phyloP scores from a whole-genome alignment of 2,888 invertebrate genomes.

The Leptinotarsa tumamoca region DNA sequence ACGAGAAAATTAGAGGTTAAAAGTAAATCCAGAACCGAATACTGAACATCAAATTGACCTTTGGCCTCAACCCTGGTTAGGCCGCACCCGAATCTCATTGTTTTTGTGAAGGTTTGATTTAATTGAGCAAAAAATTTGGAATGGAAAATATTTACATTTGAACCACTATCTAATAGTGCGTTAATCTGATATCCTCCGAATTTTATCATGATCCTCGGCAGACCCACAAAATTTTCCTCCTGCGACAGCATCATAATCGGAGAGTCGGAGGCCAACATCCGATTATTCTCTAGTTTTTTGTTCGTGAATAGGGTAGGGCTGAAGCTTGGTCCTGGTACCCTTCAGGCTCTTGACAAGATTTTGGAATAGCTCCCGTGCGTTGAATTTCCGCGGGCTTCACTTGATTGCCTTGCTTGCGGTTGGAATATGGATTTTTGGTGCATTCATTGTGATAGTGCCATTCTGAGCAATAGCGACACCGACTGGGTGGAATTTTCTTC shows the following conservation, averaged over 20 bases:
- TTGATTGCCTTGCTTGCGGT: background rate
- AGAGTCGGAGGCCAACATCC: too few relatives aligned
- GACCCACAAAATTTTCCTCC: too few relatives aligned
- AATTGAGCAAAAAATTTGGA: constrained; percentile 8
- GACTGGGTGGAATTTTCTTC: background rate
- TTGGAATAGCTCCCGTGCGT: too few relatives aligned
- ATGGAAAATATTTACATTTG: constrained; percentile 5
- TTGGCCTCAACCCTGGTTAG: background rate
- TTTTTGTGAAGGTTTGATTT: constrained; percentile 1
- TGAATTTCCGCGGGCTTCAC: background rate
- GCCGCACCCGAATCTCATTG: constrained; percentile 7
- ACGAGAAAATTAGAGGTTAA: constrained; percentile 24
- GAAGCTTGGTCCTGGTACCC: background rate
- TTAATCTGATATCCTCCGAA: background rate
- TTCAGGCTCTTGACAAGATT: background rate
- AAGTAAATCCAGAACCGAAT: background rate
- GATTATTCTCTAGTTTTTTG: too few relatives aligned
- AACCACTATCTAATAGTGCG: constrained; percentile 13
- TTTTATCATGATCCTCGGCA: background rate
- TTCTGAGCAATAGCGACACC: background rate
- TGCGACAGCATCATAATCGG: too few relatives aligned
- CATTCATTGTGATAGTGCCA: background rate
- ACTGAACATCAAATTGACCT: constrained; percentile 1
- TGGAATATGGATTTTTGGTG: background rate
- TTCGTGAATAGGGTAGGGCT: background rate